phyloP scores from a whole-genome alignment of 2,888 invertebrate genomes.

The Nipponacmea schrenckii region DNA sequence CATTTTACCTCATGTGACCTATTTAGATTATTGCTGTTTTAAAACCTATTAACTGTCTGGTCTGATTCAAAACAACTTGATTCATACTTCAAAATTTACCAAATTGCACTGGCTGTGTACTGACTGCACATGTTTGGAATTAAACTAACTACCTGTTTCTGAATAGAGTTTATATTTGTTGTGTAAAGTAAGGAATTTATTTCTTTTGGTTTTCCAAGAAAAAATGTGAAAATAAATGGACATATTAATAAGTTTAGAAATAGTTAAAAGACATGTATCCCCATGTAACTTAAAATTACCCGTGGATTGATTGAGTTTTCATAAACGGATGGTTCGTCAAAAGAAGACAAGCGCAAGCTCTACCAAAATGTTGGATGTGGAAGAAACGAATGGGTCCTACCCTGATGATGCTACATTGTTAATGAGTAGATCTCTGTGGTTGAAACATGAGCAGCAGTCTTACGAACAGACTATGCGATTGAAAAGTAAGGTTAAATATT shows the following conservation, averaged over 20 bases:
- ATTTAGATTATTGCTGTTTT: not conserved
- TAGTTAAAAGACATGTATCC: not conserved
- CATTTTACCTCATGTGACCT: not conserved
- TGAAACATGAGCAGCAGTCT: slow-evolving; percentile 48
- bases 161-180: not conserved
- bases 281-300: not conserved
- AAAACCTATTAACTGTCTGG: too few relatives aligned
- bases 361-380: slow-evolving; percentile 34
- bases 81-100: too few relatives aligned
- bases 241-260: not conserved
- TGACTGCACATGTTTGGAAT: too few relatives aligned
- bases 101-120: too few relatives aligned
- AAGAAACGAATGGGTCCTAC: slow-evolving; percentile 35
- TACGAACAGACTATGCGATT: slow-evolving; percentile 47
- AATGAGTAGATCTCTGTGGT: slow-evolving; percentile 44
- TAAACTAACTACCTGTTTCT: too few relatives aligned
- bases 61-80: too few relatives aligned
- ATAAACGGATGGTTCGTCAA: not conserved
- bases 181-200: too few relatives aligned
- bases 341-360: not conserved
- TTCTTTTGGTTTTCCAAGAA: not conserved
- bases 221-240: not conserved
- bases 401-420: slow-evolving; percentile 40
- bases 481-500: slow-evolving; percentile 44
- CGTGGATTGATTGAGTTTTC: not conserved